A percentile compares a stretch with the other conserved stretches of the same genome.
phyloP scores from a whole-genome alignment of 2,113 vertebrate species.

The Beaufortia kweichowensis region DNA sequence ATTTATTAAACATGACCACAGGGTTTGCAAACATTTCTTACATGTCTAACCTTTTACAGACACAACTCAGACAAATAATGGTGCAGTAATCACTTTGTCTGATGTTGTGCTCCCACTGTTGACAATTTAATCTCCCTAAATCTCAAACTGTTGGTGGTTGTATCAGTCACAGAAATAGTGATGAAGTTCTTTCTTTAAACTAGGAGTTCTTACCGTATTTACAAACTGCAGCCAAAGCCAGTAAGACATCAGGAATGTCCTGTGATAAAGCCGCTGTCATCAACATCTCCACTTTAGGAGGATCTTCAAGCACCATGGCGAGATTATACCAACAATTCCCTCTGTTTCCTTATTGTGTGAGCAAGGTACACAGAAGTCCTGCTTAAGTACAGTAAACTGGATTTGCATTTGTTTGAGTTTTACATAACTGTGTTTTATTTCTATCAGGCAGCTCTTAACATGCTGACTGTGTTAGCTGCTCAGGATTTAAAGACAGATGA shows the following conservation, averaged over 20 bases:
- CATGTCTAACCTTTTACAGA: no score
- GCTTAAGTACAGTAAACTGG: background rate
- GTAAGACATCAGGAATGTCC: conserved; percentile 62
- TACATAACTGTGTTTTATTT: background rate
- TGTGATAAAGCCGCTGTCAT: conserved; percentile 67
- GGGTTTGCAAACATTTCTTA: no score
- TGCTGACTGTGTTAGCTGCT: conserved; percentile 34
- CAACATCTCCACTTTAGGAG: conserved; percentile 64
- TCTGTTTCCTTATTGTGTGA: conserved; percentile 62
- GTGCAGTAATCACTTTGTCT: no score
- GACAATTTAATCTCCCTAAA: background rate
- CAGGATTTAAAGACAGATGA: conserved; percentile 8
- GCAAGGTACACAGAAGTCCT: conserved; percentile 63
- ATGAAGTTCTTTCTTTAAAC: background rate
- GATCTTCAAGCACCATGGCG: conserved; percentile 57
- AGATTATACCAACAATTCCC: background rate
- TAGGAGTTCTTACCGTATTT: conserved; percentile 70
- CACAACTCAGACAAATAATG: no score
- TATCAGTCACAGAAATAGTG: no score
- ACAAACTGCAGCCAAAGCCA: conserved; percentile 62
- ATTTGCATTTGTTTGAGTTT: no score
- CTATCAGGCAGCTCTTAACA: conserved; percentile 48
- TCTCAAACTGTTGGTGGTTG: no score
- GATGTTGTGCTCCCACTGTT: no score
- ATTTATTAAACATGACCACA: no score